Conservation (phyloP, 2,888 invertebrate species). For the Tetheella fluctuosa region DNA sequence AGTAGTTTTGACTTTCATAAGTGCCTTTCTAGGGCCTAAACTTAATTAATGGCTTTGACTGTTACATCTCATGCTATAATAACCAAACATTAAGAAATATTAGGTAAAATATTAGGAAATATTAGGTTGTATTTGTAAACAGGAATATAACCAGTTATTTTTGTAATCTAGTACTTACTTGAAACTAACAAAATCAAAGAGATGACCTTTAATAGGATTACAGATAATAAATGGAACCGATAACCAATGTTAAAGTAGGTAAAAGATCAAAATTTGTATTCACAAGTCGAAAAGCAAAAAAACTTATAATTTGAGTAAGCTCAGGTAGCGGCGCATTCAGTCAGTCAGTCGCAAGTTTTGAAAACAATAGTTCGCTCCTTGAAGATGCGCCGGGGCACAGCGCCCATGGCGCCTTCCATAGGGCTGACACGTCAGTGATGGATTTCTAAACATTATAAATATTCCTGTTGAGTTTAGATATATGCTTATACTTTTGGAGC, state of each 20-base stretch:
- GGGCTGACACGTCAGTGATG: conserved; percentile 37
- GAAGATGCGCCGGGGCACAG: conserved; percentile 40
- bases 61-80: too few relatives aligned
- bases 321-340: conserved; percentile 49
- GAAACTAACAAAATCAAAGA: not conserved
- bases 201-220: not conserved
- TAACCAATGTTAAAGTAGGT: not conserved
- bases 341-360: conserved; percentile 32
- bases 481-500: too few relatives aligned
- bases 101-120: too few relatives aligned
- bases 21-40: too few relatives aligned
- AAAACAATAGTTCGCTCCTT: conserved; percentile 47
- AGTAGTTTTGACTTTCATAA: too few relatives aligned
- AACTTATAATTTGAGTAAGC: conserved; percentile 28
- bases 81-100: too few relatives aligned
- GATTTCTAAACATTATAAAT: not conserved
- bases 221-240: not conserved
- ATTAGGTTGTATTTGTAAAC: too few relatives aligned
- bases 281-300: conserved; percentile 18
- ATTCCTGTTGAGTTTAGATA: not conserved
- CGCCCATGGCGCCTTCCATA: conserved; percentile 34
- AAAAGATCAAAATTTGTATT: conserved; percentile 7
- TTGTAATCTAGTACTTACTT: too few relatives aligned
- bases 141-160: too few relatives aligned
- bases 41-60: too few relatives aligned